Evolutionary conservation across 2,797 vertebrate genomes (phyloP).

Genomic region (Sarcoramphus papa): DNA sequence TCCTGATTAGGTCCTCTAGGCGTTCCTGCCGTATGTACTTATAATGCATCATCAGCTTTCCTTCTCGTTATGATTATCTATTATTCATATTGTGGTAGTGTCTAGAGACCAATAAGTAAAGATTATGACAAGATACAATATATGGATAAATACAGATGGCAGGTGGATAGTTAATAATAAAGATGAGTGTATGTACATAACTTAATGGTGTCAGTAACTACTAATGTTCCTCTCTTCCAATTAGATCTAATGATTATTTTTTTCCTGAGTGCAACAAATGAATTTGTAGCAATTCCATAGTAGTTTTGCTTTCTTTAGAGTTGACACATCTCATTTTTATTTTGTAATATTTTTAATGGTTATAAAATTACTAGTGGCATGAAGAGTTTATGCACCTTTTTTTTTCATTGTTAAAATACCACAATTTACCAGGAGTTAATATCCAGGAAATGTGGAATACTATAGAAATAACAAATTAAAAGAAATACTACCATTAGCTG

Average conservation of each 20-base stretch:
- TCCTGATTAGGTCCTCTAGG: background rate
- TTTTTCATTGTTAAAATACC: background rate
- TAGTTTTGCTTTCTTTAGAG: background rate
- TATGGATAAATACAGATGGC: background rate
- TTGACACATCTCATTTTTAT: rapidly evolving
- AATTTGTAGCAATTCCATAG: background rate
- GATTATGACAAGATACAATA: background rate
- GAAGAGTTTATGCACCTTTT: background rate
- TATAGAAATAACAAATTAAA: background rate
- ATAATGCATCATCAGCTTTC: background rate
- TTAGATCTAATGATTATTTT: background rate
- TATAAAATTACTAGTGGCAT: background rate
- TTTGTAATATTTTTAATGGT: background rate
- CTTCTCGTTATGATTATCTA: background rate
- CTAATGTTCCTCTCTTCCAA: background rate
- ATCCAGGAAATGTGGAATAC: background rate
- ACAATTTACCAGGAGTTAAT: background rate
- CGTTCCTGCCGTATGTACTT: background rate
- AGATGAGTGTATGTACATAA: background rate
- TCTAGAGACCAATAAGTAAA: constrained; percentile 14
- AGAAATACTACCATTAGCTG: rapidly evolving
- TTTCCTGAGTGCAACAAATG: background rate
- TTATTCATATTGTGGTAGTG: constrained; percentile 13
- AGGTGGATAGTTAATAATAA: background rate
- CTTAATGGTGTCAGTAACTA: background rate